Conservation (phyloP, 2,113 vertebrate species). For the Zapus hudsonius region DNA sequence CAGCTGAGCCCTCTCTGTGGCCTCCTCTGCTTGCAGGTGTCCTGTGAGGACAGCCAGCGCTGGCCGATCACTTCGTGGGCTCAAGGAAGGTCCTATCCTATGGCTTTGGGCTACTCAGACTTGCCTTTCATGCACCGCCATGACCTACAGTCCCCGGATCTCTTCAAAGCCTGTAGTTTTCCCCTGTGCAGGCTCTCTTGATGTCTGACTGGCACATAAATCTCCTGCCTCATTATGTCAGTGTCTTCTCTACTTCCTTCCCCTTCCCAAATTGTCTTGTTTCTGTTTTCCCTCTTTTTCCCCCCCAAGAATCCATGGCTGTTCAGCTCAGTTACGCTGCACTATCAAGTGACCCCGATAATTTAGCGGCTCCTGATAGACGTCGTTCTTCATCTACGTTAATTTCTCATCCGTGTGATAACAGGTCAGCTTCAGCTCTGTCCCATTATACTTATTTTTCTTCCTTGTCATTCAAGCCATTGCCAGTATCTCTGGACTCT, state of each 20-base stretch:
- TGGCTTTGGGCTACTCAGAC: constrained; percentile 23
- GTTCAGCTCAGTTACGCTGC: neutral
- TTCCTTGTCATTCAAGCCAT: neutral
- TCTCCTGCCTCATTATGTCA: neutral
- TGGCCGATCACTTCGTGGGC: neutral
- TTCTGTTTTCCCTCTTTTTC: constrained; percentile 14
- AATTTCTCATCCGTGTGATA: neutral
- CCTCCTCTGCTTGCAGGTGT: neutral
- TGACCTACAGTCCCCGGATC: neutral
- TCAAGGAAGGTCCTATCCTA: neutral
- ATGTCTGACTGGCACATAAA: neutral
- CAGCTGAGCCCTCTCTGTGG: neutral
- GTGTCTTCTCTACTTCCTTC: neutral
- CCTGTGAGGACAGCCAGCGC: neutral
- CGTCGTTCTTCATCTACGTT: neutral
- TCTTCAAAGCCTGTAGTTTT: neutral
- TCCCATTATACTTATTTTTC: neutral
- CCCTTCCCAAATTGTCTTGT: neutral
- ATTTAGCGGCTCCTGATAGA: neutral
- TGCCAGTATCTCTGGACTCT: constrained; percentile 12
- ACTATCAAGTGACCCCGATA: neutral
- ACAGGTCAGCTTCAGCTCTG: neutral
- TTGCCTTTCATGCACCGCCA: neutral
- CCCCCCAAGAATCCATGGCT: neutral
- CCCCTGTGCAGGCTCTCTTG: neutral